phyloP scores from a whole-genome alignment of 2,888 invertebrate genomes.

The Sacculina carcini region DNA sequence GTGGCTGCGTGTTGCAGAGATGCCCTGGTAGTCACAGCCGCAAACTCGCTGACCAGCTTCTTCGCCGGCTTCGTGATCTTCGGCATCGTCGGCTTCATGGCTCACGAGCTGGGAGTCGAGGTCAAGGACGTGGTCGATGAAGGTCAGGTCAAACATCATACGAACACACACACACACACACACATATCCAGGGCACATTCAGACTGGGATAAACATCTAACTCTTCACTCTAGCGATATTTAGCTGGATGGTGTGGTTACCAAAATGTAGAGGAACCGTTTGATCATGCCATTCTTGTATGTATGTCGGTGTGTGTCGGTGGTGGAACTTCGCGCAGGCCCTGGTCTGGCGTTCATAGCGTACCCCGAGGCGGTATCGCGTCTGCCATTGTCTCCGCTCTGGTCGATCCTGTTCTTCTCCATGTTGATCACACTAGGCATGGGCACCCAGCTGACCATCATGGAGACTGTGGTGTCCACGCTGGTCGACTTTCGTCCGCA shows the following conservation, averaged over 20 bases:
- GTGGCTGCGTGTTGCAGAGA: slow-evolving; percentile 36
- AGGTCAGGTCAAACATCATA: slow-evolving; percentile 18
- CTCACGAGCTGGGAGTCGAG: slow-evolving; percentile 40
- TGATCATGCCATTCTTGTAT: no score
- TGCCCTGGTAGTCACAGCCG: slow-evolving; percentile 43
- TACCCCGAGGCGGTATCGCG: slow-evolving; percentile 54
- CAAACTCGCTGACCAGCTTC: slow-evolving; percentile 49
- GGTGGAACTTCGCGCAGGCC: slow-evolving; percentile 16
- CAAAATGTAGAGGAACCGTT: no score
- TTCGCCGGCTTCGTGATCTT: slow-evolving; percentile 56
- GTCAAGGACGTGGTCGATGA: slow-evolving; percentile 46
- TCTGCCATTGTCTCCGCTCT: slow-evolving; percentile 48
- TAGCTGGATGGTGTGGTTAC: no score
- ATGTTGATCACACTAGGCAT: slow-evolving; percentile 46
- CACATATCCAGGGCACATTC: no score
- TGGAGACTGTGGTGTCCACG: slow-evolving; percentile 28
- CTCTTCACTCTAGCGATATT: no score
- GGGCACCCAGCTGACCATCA: slow-evolving; percentile 32
- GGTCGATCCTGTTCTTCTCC: slow-evolving; percentile 54
- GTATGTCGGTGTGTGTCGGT: no score
- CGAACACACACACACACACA: no score
- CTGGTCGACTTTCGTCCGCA: slow-evolving; percentile 25
- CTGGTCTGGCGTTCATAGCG: slow-evolving; percentile 57
- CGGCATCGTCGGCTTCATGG: slow-evolving; percentile 52
- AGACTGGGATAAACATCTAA: no score